Percentiles rank a stretch among this genome's conserved stretches.
These are phyloP conservation scores for Coleophora flavipennella DNA, from an alignment of 2,888 invertebrate genomes.

Conservation along the genomic window DNA sequence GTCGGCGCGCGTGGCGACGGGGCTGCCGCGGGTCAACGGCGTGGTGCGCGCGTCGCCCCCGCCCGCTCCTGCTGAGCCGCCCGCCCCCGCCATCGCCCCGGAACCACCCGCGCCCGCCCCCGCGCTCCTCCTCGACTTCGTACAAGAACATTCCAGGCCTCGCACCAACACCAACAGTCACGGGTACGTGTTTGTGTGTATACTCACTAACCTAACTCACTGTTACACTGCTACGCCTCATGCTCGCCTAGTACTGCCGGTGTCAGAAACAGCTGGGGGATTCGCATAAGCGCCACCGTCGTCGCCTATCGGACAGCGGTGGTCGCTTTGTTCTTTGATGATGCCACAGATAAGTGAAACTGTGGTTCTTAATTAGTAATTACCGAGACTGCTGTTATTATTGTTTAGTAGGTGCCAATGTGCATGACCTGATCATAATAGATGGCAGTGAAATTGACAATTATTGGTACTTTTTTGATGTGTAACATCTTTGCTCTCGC, in stretches of 20 bases:
- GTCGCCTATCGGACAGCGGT: neutral
- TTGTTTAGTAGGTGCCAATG: no score
- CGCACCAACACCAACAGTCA: constrained; percentile 60
- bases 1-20: constrained; percentile 54
- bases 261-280: constrained; percentile 57
- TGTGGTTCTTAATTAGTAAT: no score
- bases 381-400: no score
- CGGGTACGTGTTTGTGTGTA: constrained; percentile 42
- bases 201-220: no score
- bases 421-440: no score
- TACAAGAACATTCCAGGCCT: constrained; percentile 70
- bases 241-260: constrained; percentile 49
- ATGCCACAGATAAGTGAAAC: no score
- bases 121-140: constrained; percentile 54
- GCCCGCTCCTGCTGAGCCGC: constrained; percentile 21
- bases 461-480: no score
- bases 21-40: constrained; percentile 51
- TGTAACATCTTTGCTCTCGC: no score
- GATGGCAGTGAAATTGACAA: no score
- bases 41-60: constrained; percentile 35
- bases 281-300: constrained; percentile 16
- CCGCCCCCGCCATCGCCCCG: constrained; percentile 14
- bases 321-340: neutral
- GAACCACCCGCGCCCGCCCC: constrained; percentile 27
- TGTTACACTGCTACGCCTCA: constrained; percentile 2